Percentiles rank a stretch among this genome's conserved stretches.
Evolutionary conservation across 2,113 vertebrate species (phyloP).

Genomic region (Eira barbara): DNA sequence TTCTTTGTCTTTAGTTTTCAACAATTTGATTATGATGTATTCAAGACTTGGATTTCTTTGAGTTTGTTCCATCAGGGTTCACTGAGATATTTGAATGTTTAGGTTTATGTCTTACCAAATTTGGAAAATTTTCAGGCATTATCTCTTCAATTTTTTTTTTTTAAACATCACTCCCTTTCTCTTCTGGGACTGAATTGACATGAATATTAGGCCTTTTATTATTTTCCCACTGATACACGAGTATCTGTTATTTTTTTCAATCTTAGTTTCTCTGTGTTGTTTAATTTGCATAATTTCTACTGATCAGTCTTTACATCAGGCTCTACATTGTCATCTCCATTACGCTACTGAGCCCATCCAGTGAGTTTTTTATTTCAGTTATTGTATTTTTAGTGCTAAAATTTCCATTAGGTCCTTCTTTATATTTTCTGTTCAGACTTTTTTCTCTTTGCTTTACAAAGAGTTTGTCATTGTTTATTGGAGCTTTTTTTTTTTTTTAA

Average conservation of each 20-base stretch:
- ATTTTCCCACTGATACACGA: neutral
- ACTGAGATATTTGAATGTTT: neutral
- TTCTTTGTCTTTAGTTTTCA: constrained; percentile 15
- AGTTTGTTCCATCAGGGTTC: neutral
- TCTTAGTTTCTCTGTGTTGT: neutral
- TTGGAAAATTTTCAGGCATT: neutral
- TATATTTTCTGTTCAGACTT: neutral
- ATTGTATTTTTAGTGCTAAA: neutral
- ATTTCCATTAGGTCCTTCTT: neutral
- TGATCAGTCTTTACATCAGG: neutral
- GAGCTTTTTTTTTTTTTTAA: neutral
- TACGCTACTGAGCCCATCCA: neutral
- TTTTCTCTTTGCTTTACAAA: neutral
- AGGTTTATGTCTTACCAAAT: neutral
- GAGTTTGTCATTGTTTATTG: neutral
- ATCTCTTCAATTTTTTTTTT: neutral
- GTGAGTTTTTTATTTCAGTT: neutral
- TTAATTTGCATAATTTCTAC: neutral
- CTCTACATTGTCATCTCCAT: neutral
- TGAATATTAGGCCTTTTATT: neutral
- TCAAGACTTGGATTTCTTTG: neutral
- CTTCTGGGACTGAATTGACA: neutral
- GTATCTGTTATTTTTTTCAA: neutral
- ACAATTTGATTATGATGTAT: neutral
- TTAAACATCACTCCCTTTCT: neutral